Conservation (phyloP, 2,888 invertebrate genomes). For the Dryomyza anilis region DNA sequence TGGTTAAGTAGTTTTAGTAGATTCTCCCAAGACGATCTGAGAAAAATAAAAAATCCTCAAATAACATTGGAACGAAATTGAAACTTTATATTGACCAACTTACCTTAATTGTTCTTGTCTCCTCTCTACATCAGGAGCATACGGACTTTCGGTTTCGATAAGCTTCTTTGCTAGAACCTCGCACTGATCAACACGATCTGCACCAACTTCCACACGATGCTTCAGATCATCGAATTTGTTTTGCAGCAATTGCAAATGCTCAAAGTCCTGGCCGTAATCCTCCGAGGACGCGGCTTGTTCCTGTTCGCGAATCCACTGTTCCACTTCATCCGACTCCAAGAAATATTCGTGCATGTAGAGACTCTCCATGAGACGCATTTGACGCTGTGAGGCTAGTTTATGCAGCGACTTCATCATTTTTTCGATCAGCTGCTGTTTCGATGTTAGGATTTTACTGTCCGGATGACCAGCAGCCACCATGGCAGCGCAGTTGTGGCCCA, state of each 20-base stretch:
- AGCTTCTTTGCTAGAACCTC: slow-evolving; percentile 89
- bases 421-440: slow-evolving; percentile 75
- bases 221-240: slow-evolving; percentile 93
- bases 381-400: slow-evolving; percentile 77
- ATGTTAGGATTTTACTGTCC: slow-evolving; percentile 79
- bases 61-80: neutral
- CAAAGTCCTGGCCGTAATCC: slow-evolving; percentile 94
- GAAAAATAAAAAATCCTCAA: neutral
- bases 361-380: slow-evolving; percentile 87
- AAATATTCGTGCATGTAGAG: slow-evolving; percentile 90
- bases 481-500: slow-evolving; percentile 83
- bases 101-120: slow-evolving; percentile 87
- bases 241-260: slow-evolving; percentile 83
- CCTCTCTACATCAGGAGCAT: slow-evolving; percentile 82
- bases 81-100: slow-evolving; percentile 44
- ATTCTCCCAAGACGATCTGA: slow-evolving; percentile 83
- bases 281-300: slow-evolving; percentile 87
- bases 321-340: slow-evolving; percentile 86
- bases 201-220: slow-evolving; percentile 86
- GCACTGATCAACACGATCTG: slow-evolving; percentile 88
- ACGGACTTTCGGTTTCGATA: slow-evolving; percentile 82
- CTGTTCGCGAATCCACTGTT: slow-evolving; percentile 91
- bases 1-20: slow-evolving; percentile 85
- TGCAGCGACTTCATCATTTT: slow-evolving; percentile 82
- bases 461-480: slow-evolving; percentile 84